Conservation (phyloP, 2,888 invertebrate genomes). For the Phlogophora meticulosa region DNA sequence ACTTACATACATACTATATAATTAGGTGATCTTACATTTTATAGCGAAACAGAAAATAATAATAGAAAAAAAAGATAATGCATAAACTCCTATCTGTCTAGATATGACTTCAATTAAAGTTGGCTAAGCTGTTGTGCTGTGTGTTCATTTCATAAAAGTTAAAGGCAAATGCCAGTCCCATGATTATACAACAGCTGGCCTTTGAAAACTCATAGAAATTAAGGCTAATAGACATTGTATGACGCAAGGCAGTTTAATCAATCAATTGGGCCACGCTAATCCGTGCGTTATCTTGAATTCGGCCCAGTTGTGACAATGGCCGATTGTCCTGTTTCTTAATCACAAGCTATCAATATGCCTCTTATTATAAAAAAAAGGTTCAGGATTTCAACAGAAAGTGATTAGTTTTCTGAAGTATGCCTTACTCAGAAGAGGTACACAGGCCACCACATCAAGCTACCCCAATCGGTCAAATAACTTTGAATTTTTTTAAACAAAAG, state of each 20-base stretch:
- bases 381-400: constrained; percentile 3
- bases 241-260: constrained; percentile 71
- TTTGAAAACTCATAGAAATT: constrained; percentile 45
- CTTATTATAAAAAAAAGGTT: background rate
- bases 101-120: background rate
- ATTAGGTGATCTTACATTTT: too few species aligned
- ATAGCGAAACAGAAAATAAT: too few species aligned
- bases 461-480: too few species aligned
- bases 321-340: constrained; percentile 57
- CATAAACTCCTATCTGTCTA: background rate
- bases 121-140: background rate
- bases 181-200: constrained; percentile 20
- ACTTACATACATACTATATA: too few species aligned
- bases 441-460: too few species aligned
- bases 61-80: too few species aligned
- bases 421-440: too few species aligned
- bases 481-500: too few species aligned
- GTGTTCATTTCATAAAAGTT: background rate
- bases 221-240: constrained; percentile 51
- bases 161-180: background rate
- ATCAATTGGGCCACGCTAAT: constrained; percentile 73
- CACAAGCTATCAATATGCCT: constrained; percentile 29
- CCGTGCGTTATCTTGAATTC: constrained; percentile 71
- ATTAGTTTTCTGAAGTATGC: background rate
- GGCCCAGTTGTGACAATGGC: constrained; percentile 76